phyloP scores from a whole-genome alignment of 2,797 vertebrate species.

The Chaetophractus vellerosus region DNA sequence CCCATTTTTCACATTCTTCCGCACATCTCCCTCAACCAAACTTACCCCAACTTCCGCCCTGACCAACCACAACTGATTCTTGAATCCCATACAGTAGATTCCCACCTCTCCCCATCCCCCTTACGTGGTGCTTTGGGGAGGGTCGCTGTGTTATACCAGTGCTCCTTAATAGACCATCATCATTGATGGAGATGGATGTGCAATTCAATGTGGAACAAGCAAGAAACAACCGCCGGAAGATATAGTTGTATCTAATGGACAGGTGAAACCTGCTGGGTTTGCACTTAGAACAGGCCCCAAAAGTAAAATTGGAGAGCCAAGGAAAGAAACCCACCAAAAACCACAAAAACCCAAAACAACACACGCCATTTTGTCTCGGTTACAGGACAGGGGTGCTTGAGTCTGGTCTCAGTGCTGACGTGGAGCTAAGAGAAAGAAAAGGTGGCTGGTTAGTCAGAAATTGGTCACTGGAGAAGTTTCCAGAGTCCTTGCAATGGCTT shows the following conservation, averaged over 20 bases:
- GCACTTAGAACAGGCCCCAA: constrained; percentile 86
- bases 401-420: constrained; percentile 85
- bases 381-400: constrained; percentile 82
- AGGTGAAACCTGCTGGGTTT: constrained; percentile 86
- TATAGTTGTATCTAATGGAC: constrained; percentile 81
- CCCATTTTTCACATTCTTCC: constrained; percentile 88
- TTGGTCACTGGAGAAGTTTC: constrained; percentile 67
- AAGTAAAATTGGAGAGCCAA: constrained; percentile 86
- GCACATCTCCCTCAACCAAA: constrained; percentile 80
- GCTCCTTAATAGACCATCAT: constrained; percentile 80
- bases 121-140: constrained; percentile 67
- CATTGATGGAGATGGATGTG: constrained; percentile 79
- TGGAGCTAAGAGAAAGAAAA: constrained; percentile 85
- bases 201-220: constrained; percentile 86
- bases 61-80: constrained; percentile 86
- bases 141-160: constrained; percentile 83
- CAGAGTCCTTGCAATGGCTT: constrained; percentile 86
- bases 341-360: constrained; percentile 84
- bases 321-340: constrained; percentile 85
- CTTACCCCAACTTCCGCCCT: constrained; percentile 81
- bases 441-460: constrained; percentile 84
- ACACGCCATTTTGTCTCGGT: constrained; percentile 86
- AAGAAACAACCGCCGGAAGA: constrained; percentile 80
- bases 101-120: constrained; percentile 71
- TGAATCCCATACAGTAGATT: constrained; percentile 84